phyloP scores from a whole-genome alignment of 2,113 vertebrate genomes.

The Myiopsitta monachus region DNA sequence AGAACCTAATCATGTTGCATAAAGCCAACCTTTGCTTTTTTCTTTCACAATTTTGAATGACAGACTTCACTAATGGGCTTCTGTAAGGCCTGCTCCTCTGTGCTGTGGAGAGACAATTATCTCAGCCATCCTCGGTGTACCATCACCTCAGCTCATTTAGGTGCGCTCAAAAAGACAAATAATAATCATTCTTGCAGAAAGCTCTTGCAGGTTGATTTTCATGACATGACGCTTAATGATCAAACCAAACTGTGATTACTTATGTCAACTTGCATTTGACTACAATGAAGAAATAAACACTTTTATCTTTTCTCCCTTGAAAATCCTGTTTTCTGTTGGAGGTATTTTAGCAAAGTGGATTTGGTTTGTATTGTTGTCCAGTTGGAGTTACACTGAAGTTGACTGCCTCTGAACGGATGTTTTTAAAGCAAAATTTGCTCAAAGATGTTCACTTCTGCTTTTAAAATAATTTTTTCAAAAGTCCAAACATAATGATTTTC shows the following conservation, averaged over 20 bases:
- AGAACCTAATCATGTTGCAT: slow-evolving; percentile 28
- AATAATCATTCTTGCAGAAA: slow-evolving; percentile 54
- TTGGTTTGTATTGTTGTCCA: not conserved
- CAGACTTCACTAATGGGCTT: slow-evolving; percentile 48
- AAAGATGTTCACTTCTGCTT: not conserved
- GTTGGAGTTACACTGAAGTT: not conserved
- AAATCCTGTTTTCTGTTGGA: not conserved
- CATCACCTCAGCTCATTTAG: slow-evolving; percentile 42
- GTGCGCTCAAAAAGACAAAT: slow-evolving; percentile 49
- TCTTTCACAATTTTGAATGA: slow-evolving; percentile 54
- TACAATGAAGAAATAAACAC: slow-evolving; percentile 20
- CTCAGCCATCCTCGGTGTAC: not conserved
- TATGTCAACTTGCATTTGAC: slow-evolving; percentile 42
- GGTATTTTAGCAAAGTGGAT: not conserved
- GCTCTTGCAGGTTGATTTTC: slow-evolving; percentile 41
- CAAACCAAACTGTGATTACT: slow-evolving; percentile 52
- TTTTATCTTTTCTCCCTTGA: not conserved
- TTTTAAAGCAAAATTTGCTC: not conserved
- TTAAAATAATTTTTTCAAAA: not conserved
- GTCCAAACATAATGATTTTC: not conserved
- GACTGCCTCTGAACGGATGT: not conserved
- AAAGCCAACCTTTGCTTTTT: slow-evolving; percentile 36
- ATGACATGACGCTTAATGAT: slow-evolving; percentile 46
- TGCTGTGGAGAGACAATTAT: slow-evolving; percentile 31
- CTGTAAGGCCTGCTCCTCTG: slow-evolving; percentile 9